Percentiles rank a stretch among this genome's conserved stretches.
phyloP scores from a whole-genome alignment of 2,797 vertebrate genomes.

The Brachyrhaphis roseni region DNA sequence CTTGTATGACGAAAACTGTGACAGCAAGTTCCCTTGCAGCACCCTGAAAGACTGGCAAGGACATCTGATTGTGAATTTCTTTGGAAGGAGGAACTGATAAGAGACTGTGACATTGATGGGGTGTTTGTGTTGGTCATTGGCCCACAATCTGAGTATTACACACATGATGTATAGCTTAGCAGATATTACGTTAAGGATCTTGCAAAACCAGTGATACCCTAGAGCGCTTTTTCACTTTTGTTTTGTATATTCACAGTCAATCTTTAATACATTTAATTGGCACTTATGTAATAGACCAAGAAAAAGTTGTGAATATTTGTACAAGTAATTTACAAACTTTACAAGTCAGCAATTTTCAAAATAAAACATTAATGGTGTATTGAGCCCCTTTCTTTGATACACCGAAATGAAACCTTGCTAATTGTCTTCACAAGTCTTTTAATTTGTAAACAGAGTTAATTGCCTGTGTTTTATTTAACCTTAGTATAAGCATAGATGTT shows the following conservation, averaged over 20 bases:
- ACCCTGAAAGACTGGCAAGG: constrained; percentile 22
- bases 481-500: background rate
- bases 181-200: background rate
- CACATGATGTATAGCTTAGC: background rate
- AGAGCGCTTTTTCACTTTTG: background rate
- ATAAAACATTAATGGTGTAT: background rate
- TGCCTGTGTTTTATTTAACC: background rate
- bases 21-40: constrained; percentile 46
- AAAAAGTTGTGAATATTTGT: background rate
- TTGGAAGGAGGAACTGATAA: constrained; percentile 5
- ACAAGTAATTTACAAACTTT: no score
- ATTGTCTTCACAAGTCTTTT: background rate
- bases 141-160: background rate
- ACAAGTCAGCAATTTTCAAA: background rate
- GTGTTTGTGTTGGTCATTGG: constrained; percentile 10
- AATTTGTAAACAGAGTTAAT: background rate
- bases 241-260: background rate
- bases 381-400: background rate
- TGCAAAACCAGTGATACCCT: background rate
- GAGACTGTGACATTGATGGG: background rate
- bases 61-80: constrained; percentile 33
- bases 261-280: background rate
- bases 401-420: background rate
- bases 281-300: background rate
- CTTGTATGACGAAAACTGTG: constrained; percentile 57